phyloP scores from a whole-genome alignment of 2,888 invertebrate genomes.

The Drosophila mulleri region DNA sequence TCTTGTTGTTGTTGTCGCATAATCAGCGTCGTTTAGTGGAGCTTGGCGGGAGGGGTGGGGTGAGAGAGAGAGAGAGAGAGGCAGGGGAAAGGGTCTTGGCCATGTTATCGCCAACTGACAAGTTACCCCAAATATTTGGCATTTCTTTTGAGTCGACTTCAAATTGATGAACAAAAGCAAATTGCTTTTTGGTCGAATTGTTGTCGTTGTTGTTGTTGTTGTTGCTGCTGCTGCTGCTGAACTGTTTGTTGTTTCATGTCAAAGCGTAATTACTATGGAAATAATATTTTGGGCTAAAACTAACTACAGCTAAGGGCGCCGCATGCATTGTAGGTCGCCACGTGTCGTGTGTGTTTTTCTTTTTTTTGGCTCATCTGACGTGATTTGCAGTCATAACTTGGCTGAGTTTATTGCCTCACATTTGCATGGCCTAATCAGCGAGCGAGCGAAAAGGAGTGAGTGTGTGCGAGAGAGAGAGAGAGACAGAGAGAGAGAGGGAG shows the following conservation, averaged over 20 bases:
- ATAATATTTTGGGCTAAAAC: slow-evolving; percentile 49
- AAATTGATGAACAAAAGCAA: slow-evolving; percentile 26
- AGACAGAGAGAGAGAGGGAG: not conserved
- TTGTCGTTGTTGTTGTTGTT: slow-evolving; percentile 32
- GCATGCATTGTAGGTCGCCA: slow-evolving; percentile 63
- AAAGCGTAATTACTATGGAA: slow-evolving; percentile 68
- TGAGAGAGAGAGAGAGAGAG: too few species aligned
- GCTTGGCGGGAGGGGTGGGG: not conserved
- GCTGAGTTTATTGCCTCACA: slow-evolving; percentile 63
- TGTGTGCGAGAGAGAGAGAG: not conserved
- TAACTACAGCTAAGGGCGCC: slow-evolving; percentile 4
- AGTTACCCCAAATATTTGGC: slow-evolving; percentile 60
- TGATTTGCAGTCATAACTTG: slow-evolving; percentile 75
- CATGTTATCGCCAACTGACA: slow-evolving; percentile 42
- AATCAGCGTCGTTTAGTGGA: slow-evolving; percentile 54
- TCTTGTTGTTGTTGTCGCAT: slow-evolving; percentile 47
- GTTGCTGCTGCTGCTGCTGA: slow-evolving; percentile 19
- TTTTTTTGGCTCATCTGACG: slow-evolving; percentile 52
- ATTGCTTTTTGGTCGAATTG: slow-evolving; percentile 37
- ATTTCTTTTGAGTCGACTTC: slow-evolving; percentile 40
- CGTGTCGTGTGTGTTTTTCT: slow-evolving; percentile 43
- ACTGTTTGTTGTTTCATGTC: slow-evolving; percentile 67
- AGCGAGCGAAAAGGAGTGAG: not conserved
- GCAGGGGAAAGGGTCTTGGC: not conserved
- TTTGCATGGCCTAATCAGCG: slow-evolving; percentile 65